phyloP scores from a whole-genome alignment of 2,113 vertebrate genomes.

The Thunnus thynnus region DNA sequence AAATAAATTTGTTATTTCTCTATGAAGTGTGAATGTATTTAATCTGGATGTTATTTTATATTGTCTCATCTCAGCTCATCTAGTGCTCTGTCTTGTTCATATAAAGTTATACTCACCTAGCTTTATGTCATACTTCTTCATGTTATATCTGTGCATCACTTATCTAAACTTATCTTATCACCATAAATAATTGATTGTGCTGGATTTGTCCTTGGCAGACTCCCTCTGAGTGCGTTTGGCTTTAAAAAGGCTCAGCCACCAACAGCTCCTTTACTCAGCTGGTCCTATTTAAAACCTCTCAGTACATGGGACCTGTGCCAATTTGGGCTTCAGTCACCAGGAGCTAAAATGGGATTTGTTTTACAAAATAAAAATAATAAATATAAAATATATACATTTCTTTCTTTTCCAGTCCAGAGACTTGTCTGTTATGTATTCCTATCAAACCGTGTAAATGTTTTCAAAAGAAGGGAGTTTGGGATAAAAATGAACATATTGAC shows the following conservation, averaged over 20 bases:
- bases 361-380: background rate
- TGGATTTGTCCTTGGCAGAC: conserved; percentile 1
- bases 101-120: background rate
- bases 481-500: background rate
- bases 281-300: conserved; percentile 42
- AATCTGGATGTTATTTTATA: background rate
- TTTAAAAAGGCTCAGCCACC: conserved; percentile 10
- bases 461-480: background rate
- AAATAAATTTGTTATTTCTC: too few species aligned
- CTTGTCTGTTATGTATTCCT: background rate
- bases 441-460: too few species aligned
- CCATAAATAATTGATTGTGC: background rate
- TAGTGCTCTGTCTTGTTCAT: background rate
- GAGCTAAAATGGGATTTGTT: background rate
- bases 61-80: background rate
- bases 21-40: background rate
- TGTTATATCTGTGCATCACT: background rate
- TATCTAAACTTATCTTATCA: background rate
- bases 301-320: background rate
- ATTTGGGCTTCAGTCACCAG: background rate
- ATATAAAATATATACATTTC: background rate
- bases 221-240: background rate
- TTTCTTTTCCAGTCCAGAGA: background rate
- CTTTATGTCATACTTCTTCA: background rate
- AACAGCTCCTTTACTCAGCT: background rate